A percentile compares a stretch with the other conserved stretches of the same genome.
phyloP scores from a whole-genome alignment of 2,888 invertebrate species.

The Phlogophora meticulosa region DNA sequence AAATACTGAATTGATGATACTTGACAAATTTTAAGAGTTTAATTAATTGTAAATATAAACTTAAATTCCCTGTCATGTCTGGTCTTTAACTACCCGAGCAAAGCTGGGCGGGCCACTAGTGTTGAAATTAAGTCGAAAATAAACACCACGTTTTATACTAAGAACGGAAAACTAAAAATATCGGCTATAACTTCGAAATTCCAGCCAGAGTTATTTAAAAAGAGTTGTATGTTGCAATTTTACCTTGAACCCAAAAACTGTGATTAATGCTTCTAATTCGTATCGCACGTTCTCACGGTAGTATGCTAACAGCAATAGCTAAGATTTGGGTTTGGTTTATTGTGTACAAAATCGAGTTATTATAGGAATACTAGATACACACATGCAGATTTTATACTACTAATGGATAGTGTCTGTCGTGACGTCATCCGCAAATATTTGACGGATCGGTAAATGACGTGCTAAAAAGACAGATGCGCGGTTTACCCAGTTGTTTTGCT shows the following conservation, averaged over 20 bases:
- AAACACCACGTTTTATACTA: neutral
- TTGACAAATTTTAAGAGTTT: no score
- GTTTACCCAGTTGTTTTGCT: no score
- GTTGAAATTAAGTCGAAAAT: conserved; percentile 4
- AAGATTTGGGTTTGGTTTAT: conserved; percentile 23
- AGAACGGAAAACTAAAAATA: conserved; percentile 1
- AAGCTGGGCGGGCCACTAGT: no score
- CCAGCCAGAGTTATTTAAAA: conserved; percentile 4
- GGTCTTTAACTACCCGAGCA: no score
- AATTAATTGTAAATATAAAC: no score
- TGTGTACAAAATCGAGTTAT: neutral
- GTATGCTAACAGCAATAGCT: conserved; percentile 19
- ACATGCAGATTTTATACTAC: neutral
- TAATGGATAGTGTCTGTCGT: no score
- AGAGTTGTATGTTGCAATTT: conserved; percentile 24
- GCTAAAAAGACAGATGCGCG: no score
- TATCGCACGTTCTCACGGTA: conserved; percentile 35
- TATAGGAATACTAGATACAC: neutral
- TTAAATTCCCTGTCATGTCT: no score
- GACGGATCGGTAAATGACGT: no score
- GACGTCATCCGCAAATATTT: no score
- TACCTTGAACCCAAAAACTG: conserved; percentile 42
- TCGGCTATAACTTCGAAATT: conserved; percentile 14
- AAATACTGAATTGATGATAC: no score
- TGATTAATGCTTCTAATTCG: conserved; percentile 41